These are phyloP conservation scores for Euphonia xanthogaster DNA, from an alignment of 2,797 vertebrate species.

Conservation along the genomic window DNA sequence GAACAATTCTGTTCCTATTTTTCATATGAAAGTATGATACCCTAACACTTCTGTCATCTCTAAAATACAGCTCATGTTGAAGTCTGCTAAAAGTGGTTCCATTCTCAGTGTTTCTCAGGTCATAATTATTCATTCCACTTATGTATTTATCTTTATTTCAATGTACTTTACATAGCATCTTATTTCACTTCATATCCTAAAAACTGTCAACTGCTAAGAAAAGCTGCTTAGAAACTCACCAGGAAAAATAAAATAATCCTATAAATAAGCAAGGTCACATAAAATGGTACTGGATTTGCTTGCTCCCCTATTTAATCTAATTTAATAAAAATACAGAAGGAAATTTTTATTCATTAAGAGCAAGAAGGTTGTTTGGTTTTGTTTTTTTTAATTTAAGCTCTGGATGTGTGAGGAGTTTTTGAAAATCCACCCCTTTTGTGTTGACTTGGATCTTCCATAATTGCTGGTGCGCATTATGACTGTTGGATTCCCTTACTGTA, in stretches of 20 bases:
- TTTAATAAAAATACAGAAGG: not conserved
- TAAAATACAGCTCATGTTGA: not conserved
- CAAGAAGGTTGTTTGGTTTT: rapidly evolving
- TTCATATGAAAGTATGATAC: not conserved
- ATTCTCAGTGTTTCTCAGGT: not conserved
- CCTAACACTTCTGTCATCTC: not conserved
- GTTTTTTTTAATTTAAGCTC: not conserved
- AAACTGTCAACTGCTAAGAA: not conserved
- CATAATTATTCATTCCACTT: not conserved
- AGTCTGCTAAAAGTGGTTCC: not conserved
- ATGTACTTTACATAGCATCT: not conserved
- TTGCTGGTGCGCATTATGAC: not conserved
- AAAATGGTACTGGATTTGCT: not conserved
- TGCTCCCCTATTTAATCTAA: not conserved
- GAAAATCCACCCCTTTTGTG: not conserved
- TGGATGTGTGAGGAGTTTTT: not conserved
- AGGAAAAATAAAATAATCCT: not conserved
- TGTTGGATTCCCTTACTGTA: not conserved
- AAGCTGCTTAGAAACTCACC: not conserved
- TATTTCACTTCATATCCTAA: not conserved
- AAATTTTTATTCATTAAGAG: not conserved
- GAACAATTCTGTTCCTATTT: not conserved
- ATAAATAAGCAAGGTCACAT: not conserved
- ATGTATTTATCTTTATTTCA: not conserved
- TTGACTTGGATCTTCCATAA: not conserved